Evolutionary conservation across 2,113 vertebrate species (phyloP).

Genomic region (Otolemur garnettii): DNA sequence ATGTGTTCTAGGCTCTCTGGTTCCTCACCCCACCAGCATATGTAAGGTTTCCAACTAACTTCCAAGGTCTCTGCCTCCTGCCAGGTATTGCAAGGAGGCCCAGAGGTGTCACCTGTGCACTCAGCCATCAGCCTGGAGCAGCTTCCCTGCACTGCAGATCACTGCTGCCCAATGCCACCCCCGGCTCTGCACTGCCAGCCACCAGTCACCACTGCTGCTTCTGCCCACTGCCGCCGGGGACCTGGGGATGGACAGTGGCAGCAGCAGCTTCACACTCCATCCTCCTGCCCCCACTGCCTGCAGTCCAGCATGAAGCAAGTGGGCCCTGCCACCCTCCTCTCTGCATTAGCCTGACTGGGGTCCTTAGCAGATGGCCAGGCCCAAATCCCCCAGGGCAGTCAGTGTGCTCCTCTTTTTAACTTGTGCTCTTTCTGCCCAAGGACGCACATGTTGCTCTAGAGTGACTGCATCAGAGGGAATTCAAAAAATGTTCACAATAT

Average conservation of each 20-base stretch:
- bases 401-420: not conserved
- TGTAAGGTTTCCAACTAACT: not conserved
- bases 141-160: not conserved
- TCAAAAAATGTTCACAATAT: not conserved
- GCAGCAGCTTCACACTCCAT: not conserved
- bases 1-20: not conserved
- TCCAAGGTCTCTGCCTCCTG: not conserved
- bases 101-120: not conserved
- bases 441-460: not conserved
- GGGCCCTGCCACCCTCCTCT: not conserved
- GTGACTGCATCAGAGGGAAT: not conserved
- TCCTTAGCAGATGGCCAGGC: not conserved
- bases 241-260: too few species aligned
- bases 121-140: not conserved
- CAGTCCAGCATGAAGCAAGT: not conserved
- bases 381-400: not conserved
- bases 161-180: not conserved
- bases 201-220: not conserved
- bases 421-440: not conserved
- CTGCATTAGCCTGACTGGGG: not conserved
- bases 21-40: not conserved
- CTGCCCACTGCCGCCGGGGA: not conserved
- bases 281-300: not conserved
- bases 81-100: not conserved
- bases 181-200: not conserved